A percentile compares a stretch with the other conserved stretches of the same genome.
phyloP scores from a whole-genome alignment of 2,888 invertebrate genomes.

The Parnassius smintheus region DNA sequence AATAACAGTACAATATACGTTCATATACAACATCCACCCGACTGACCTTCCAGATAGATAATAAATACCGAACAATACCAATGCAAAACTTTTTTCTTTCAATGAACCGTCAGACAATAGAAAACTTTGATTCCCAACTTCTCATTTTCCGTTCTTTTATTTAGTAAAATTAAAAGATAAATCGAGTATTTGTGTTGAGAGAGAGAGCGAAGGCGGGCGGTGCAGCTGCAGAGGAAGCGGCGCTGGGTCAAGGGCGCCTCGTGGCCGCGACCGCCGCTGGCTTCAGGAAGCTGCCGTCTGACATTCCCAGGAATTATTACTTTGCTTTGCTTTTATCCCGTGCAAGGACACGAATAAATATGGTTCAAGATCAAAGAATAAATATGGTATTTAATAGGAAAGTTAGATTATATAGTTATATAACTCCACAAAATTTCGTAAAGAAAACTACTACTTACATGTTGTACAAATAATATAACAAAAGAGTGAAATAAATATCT shows the following conservation, averaged over 20 bases:
- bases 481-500: too few species aligned
- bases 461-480: too few species aligned
- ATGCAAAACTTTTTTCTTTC: conserved; percentile 2
- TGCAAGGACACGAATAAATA: conserved; percentile 12
- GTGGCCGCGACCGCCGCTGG: conserved; percentile 45
- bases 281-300: conserved; percentile 26
- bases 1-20: too few species aligned
- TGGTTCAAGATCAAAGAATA: too few species aligned
- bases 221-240: conserved; percentile 46
- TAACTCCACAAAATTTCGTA: too few species aligned
- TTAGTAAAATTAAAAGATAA: conserved; percentile 30
- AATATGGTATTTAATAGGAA: too few species aligned
- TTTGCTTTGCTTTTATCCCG: conserved; percentile 10
- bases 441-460: too few species aligned
- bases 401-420: too few species aligned
- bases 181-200: conserved; percentile 40
- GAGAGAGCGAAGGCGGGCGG: conserved; percentile 44
- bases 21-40: conserved; percentile 6
- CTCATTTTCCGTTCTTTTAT: conserved; percentile 25
- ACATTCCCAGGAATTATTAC: conserved; percentile 19
- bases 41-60: conserved; percentile 21
- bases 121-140: conserved; percentile 17
- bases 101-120: conserved; percentile 16
- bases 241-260: conserved; percentile 62
- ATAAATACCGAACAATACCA: conserved; percentile 18